Conservation (phyloP, 2,888 invertebrate species). For the Ectemnius lituratus region DNA sequence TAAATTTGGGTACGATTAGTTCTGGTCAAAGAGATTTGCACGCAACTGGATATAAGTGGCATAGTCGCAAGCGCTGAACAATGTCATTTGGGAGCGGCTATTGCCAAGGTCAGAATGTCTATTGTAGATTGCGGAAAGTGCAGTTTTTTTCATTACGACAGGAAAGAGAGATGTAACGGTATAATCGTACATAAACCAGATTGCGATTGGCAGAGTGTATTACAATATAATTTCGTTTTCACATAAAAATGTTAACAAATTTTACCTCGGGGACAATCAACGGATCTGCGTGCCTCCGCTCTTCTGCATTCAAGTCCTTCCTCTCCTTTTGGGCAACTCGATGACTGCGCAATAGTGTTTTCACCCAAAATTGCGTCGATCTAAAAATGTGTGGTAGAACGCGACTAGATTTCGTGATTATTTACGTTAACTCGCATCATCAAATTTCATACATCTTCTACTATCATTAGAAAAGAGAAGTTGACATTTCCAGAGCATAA, state of each 20-base stretch:
- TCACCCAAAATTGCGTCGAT: constrained; percentile 73
- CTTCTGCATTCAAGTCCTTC: constrained; percentile 76
- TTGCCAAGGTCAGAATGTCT: constrained; percentile 59
- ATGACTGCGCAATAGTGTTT: constrained; percentile 67
- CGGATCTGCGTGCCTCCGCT: constrained; percentile 75
- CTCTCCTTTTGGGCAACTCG: constrained; percentile 74
- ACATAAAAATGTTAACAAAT: constrained; percentile 3
- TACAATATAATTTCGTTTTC: neutral
- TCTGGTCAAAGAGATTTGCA: too few relatives aligned
- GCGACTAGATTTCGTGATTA: neutral
- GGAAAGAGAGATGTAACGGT: constrained; percentile 6
- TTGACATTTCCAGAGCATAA: neutral
- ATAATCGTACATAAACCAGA: neutral
- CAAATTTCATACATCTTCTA: neutral
- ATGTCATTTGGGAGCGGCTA: constrained; percentile 60
- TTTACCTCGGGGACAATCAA: constrained; percentile 76
- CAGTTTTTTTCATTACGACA: constrained; percentile 27
- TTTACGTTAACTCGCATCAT: too few relatives aligned
- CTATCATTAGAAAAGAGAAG: neutral
- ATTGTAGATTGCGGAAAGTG: constrained; percentile 41
- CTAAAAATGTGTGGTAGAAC: constrained; percentile 50
- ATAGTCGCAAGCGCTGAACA: constrained; percentile 30
- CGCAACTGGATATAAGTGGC: too few relatives aligned
- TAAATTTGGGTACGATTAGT: too few relatives aligned
- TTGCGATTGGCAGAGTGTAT: neutral